Evolutionary conservation across 2,797 vertebrate species (phyloP).

Genomic region (Paguma larvata): DNA sequence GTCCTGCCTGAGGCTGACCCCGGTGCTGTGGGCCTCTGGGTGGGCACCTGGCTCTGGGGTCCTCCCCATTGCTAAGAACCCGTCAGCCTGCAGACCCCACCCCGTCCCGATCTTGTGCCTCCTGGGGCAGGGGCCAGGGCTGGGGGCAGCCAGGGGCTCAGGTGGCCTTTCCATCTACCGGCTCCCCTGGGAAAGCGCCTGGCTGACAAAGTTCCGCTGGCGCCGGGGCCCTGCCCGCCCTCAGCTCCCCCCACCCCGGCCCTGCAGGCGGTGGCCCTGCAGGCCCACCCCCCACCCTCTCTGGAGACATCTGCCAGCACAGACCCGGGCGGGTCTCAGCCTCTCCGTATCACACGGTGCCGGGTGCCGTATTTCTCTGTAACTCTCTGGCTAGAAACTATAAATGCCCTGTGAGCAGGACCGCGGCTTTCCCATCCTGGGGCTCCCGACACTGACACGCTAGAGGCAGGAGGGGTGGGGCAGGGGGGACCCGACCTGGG

Average conservation of each 20-base stretch:
- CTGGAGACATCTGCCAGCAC: background rate
- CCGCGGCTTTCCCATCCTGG: background rate
- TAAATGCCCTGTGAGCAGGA: fast-evolving
- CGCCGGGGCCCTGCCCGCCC: fast-evolving
- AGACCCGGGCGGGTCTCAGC: background rate
- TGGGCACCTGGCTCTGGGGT: background rate
- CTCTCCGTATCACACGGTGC: fast-evolving
- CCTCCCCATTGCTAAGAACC: fast-evolving
- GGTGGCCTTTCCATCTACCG: background rate
- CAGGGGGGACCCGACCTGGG: fast-evolving
- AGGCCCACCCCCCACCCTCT: background rate
- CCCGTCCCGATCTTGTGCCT: background rate
- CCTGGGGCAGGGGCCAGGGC: background rate
- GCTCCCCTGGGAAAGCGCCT: background rate
- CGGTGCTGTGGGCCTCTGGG: background rate
- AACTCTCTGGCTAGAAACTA: fast-evolving
- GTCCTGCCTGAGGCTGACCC: background rate
- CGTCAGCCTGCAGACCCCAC: background rate
- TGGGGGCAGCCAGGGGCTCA: background rate
- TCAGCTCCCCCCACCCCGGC: fast-evolving
- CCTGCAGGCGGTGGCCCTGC: no score
- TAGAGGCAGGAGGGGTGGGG: fast-evolving
- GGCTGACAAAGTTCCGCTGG: fast-evolving
- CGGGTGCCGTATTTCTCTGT: fast-evolving
- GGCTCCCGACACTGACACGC: fast-evolving